Conservation (phyloP, 2,888 invertebrate species). For the Pachliopta kotzebuea region DNA sequence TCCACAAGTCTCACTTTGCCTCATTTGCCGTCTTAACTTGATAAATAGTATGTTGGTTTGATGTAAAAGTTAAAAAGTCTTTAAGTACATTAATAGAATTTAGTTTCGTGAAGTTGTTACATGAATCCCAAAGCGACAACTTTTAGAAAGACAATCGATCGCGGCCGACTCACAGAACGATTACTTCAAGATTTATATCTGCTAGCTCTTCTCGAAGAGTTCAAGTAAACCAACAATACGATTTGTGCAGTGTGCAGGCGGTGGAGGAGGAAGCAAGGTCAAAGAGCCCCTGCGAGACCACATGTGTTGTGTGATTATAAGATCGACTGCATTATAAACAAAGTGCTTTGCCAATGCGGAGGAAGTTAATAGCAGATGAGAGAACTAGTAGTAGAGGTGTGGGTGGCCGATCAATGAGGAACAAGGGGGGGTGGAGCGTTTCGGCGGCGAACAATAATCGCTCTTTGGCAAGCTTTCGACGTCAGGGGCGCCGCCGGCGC, state of each 20-base stretch:
- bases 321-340: no score
- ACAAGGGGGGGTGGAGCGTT: constrained; percentile 43
- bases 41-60: no score
- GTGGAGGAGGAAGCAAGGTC: no score
- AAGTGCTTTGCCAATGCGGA: not conserved
- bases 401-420: constrained; percentile 32
- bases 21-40: no score
- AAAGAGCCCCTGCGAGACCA: no score
- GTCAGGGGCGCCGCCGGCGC: constrained; percentile 23
- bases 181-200: constrained; percentile 47
- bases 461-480: constrained; percentile 42
- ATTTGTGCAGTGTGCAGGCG: constrained; percentile 53
- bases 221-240: constrained; percentile 63
- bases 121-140: no score
- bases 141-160: not conserved
- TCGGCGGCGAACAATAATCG: constrained; percentile 44
- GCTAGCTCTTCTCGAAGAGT: constrained; percentile 57
- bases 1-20: no score
- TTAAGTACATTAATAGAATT: no score
- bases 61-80: no score
- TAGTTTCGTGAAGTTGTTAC: no score
- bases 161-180: constrained; percentile 31
- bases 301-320: no score
- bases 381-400: constrained; percentile 27
- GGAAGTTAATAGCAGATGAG: constrained; percentile 11